Evolutionary conservation across 1,140 invertebrate genomes (phyloP).

Genomic region (Hetaerina americana): DNA sequence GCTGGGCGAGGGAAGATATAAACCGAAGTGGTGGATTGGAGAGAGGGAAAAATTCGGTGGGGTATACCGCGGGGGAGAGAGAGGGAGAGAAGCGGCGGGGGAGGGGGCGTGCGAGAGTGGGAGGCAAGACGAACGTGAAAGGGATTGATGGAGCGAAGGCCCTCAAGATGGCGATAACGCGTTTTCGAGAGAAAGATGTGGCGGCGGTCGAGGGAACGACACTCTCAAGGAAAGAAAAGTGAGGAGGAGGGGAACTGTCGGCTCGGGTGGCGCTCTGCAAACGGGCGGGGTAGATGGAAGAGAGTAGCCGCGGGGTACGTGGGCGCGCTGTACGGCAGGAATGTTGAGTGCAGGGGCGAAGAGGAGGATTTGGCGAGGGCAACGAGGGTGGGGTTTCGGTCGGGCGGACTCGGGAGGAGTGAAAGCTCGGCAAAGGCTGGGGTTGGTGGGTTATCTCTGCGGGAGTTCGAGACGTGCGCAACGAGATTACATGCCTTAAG

Average conservation of each 20-base stretch:
- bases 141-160: not conserved
- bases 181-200: not conserved
- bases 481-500: too few species aligned
- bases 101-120: too few species aligned
- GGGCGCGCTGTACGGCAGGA: not conserved
- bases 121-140: not conserved
- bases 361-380: not conserved
- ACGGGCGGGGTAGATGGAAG: not conserved
- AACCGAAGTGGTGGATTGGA: too few species aligned
- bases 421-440: too few species aligned
- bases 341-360: not conserved
- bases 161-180: not conserved
- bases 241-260: not conserved
- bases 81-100: too few species aligned
- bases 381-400: not conserved
- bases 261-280: too few species aligned
- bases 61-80: too few species aligned
- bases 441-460: too few species aligned
- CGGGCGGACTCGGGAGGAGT: too few species aligned
- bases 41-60: too few species aligned
- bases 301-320: not conserved
- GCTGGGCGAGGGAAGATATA: too few species aligned
- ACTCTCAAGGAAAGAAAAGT: not conserved
- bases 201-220: not conserved
- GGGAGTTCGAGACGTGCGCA: too few species aligned